Evolutionary conservation across 2,888 invertebrate genomes (phyloP).

Genomic region (Eupithecia abbreviata): DNA sequence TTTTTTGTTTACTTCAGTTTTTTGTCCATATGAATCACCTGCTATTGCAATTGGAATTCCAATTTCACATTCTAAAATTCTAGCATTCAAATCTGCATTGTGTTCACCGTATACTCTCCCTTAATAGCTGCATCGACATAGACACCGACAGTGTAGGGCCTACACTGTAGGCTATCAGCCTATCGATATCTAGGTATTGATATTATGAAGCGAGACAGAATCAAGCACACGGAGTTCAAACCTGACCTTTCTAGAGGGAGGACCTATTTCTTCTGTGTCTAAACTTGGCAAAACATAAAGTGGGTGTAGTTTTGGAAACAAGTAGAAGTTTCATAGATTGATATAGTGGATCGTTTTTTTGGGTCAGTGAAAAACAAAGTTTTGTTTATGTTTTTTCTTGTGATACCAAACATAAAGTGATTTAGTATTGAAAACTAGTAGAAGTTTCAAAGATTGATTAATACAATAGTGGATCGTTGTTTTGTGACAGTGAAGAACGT

Average conservation of each 20-base stretch:
- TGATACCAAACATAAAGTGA: too few species aligned
- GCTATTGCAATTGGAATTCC: neutral
- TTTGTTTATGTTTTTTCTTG: too few species aligned
- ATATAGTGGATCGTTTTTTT: neutral
- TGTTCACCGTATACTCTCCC: neutral
- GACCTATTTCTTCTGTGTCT: neutral
- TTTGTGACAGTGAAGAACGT: too few species aligned
- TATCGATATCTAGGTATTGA: neutral
- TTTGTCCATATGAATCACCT: too few species aligned
- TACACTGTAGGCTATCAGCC: neutral
- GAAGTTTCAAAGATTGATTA: too few species aligned
- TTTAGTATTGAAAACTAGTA: too few species aligned
- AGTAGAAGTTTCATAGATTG: too few species aligned
- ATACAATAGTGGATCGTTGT: too few species aligned
- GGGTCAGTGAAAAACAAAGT: too few species aligned
- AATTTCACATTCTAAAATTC: neutral
- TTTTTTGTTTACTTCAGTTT: too few species aligned
- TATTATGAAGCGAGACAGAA: neutral
- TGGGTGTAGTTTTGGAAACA: neutral
- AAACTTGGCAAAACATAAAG: neutral
- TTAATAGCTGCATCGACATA: neutral
- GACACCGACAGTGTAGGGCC: neutral
- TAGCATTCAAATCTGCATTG: neutral
- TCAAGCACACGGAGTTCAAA: neutral
- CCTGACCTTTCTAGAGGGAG: neutral